A percentile compares a stretch with the other conserved stretches of the same genome.
Evolutionary conservation across 1,140 invertebrate genomes (phyloP).

Genomic region (Reticulitermes speratus): DNA sequence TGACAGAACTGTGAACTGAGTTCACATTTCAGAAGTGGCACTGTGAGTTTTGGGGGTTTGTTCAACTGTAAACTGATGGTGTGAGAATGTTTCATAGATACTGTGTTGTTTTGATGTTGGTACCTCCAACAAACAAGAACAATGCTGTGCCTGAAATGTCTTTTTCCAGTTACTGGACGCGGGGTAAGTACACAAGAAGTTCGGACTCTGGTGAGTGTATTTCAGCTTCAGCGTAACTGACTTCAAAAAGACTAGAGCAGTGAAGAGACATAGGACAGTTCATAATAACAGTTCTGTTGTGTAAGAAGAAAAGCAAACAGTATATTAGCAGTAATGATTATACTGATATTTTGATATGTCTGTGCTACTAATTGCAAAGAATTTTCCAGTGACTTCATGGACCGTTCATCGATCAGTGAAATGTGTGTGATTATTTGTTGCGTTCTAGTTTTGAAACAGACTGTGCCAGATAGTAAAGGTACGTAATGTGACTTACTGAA

Average conservation of each 20-base stretch:
- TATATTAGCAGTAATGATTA: not conserved
- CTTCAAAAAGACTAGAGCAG: not conserved
- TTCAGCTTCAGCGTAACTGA: not conserved
- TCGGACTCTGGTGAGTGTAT: not conserved
- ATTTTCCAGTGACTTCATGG: not conserved
- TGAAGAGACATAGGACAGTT: slow-evolving; percentile 10
- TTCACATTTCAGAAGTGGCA: not conserved
- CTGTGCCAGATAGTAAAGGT: not conserved
- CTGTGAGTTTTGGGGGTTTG: not conserved
- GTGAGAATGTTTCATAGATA: not conserved
- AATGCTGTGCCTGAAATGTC: not conserved
- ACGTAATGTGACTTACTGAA: not conserved
- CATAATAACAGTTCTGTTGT: not conserved
- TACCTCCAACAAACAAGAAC: not conserved
- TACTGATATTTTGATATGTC: not conserved
- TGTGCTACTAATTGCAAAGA: slow-evolving; percentile 11
- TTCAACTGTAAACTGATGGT: too few species aligned
- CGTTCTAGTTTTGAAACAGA: slow-evolving; percentile 10
- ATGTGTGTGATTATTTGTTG: slow-evolving; percentile 13
- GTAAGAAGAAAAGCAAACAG: not conserved
- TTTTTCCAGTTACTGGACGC: not conserved
- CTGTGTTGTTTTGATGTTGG: slow-evolving; percentile 15
- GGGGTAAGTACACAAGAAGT: slow-evolving; percentile 13
- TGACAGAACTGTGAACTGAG: too few species aligned
- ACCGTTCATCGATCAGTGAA: not conserved